Percentiles rank a stretch among this genome's conserved stretches.
Conservation (phyloP, 1,140 invertebrate genomes). For the Cyclargus thomasi region DNA sequence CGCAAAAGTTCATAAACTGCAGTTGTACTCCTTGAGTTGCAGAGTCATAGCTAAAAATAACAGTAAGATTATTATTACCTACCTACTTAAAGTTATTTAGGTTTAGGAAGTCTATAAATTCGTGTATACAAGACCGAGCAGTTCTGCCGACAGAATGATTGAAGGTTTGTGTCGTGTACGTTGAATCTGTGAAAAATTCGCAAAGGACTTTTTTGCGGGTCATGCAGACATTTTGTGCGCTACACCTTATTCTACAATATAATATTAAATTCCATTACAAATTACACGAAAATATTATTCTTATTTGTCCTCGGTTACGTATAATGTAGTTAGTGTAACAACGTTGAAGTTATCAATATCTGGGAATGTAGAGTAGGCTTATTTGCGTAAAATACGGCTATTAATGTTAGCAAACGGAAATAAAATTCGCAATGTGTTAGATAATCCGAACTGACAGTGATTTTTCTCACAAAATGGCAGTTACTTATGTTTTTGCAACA, state of each 20-base stretch:
- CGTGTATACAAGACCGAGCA: too few relatives aligned
- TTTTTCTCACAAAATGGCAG: background rate
- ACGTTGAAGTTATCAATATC: background rate
- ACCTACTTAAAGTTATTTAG: too few relatives aligned
- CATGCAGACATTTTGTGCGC: too few relatives aligned
- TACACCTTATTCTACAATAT: too few relatives aligned
- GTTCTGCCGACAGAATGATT: too few relatives aligned
- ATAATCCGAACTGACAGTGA: background rate
- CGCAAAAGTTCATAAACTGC: slow-evolving; percentile 2
- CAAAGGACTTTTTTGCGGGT: too few relatives aligned
- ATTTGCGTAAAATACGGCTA: background rate
- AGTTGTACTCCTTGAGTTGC: background rate
- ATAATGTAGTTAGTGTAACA: background rate
- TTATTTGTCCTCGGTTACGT: too few relatives aligned
- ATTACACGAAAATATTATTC: too few relatives aligned
- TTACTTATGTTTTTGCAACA: slow-evolving; percentile 19
- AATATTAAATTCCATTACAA: too few relatives aligned
- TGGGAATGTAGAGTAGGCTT: background rate
- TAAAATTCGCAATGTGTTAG: slow-evolving; percentile 1
- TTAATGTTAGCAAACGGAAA: background rate
- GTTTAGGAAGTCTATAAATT: too few relatives aligned
- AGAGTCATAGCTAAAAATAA: background rate
- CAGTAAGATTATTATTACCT: background rate
- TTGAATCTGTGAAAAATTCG: too few relatives aligned
- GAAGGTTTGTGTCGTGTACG: too few relatives aligned